Base-by-base conservation (phyloP, 2,888 invertebrate species). In the Xanthia togata region DNA sequence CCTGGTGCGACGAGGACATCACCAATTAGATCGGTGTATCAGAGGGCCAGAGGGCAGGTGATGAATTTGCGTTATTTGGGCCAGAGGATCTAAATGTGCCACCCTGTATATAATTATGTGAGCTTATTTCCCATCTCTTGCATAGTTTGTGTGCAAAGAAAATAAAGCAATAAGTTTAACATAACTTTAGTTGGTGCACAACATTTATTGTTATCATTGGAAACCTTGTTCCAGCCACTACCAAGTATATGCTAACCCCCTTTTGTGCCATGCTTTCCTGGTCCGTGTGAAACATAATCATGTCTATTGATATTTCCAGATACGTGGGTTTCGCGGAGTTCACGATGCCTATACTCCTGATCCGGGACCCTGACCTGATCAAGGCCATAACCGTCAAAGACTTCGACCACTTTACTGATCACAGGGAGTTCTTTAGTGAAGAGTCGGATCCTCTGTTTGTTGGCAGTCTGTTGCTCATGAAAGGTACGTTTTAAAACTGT, bases 381-480 rank as follows among this genome's bases (percentile, higher is more conserved):
- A 50, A 50, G 8, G 20, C 20, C 0, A 50, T 50, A 20, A 50
- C 50, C 50, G 50, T 50, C 50, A 50, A 97, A 85, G 97, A 97
- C 79, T 97, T 97, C 62, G 97, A 97, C 67, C 96, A 97, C 84
- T 97, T 97, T 78, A 90, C 95, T 0, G 96, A 97, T 70, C 97
- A 97, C 81, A 92, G 92, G 57, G 83, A 89, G 9, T 93, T 96
- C 59, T 87, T 96, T 1, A 88, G 93, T 38, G 91, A 89, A 1
- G 93, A 95, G 0, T 79, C 93, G 0, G 97, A 97, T 41, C 95
- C 95, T 0, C 83, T 97, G 4, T 89, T 97, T 57, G 93, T 92
- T n/a, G 88, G 85, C 38, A 95, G 95, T 75, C 70, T 96, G 4
- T 71, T 95, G 9, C 82, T 90, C 68, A 92, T 95, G 94, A 93